A percentile compares a stretch with the other conserved stretches of the same genome.
Conservation (phyloP, 2,113 vertebrate genomes). For the Tragelaphus imberbis region DNA sequence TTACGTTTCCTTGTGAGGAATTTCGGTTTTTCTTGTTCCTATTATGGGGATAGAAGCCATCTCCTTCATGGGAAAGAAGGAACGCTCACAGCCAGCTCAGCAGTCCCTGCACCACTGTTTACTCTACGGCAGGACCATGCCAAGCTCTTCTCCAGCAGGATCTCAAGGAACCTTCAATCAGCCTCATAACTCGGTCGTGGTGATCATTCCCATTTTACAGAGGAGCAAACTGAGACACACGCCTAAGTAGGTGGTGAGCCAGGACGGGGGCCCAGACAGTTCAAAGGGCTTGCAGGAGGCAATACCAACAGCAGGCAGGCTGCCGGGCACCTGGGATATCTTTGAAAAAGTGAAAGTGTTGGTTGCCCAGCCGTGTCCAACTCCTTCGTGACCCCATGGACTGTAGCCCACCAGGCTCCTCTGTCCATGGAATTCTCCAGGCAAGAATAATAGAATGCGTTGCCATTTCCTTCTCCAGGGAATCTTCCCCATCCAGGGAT, state of each 20-base stretch:
- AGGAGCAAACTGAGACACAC: background rate
- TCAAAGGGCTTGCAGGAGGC: background rate
- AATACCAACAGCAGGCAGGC: background rate
- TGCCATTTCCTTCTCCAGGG: background rate
- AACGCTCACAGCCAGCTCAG: background rate
- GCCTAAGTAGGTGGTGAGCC: background rate
- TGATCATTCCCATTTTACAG: background rate
- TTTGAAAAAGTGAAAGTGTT: background rate
- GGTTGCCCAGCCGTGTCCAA: background rate
- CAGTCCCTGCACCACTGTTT: accelerated
- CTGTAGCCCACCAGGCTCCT: background rate
- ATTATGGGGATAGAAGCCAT: background rate
- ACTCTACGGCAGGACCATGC: accelerated
- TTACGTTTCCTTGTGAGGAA: background rate
- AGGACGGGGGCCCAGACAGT: background rate
- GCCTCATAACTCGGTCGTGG: accelerated
- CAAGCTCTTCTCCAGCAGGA: no score
- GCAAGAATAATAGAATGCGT: background rate
- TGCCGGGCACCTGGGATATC: no score
- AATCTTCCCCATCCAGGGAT: background rate
- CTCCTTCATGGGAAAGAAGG: background rate
- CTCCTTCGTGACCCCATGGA: background rate
- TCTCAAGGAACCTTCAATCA: background rate
- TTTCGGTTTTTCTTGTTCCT: background rate
- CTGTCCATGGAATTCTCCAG: background rate